phyloP scores from a whole-genome alignment of 1,140 invertebrate species.

The Daktulosphaira vitifoliae region DNA sequence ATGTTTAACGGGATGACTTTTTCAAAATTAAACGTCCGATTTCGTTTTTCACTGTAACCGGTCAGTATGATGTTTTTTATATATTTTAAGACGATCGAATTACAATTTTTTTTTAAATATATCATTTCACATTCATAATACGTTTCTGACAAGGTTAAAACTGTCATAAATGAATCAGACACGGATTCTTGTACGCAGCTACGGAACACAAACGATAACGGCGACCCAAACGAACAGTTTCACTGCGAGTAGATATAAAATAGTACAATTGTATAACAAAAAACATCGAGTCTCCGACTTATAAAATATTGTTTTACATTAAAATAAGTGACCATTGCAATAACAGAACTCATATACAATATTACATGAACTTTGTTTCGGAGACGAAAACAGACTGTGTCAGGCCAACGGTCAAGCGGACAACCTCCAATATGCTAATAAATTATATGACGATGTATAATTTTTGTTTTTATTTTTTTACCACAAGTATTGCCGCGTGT shows the following conservation, averaged over 20 bases:
- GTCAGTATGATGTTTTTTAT: not conserved
- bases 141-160: not conserved
- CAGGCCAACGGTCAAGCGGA: not conserved
- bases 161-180: constrained; percentile 2
- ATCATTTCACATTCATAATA: constrained; percentile 17
- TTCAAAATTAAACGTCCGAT: not conserved
- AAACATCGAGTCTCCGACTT: too few species aligned
- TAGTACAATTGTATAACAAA: not conserved
- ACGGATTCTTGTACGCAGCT: not conserved
- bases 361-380: too few species aligned
- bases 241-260: not conserved
- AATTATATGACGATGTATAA: too few species aligned
- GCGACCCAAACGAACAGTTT: not conserved
- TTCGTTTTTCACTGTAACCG: too few species aligned
- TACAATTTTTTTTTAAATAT: too few species aligned
- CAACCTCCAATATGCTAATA: not conserved
- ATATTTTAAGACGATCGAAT: not conserved
- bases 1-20: constrained; percentile 24
- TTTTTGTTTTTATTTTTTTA: too few species aligned
- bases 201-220: constrained; percentile 6
- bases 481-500: not conserved
- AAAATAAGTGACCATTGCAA: too few species aligned
- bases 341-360: too few species aligned
- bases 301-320: too few species aligned
- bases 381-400: not conserved